These are phyloP conservation scores for Chamaea fasciata DNA, from an alignment of 2,113 vertebrate species.

Conservation along the genomic window DNA sequence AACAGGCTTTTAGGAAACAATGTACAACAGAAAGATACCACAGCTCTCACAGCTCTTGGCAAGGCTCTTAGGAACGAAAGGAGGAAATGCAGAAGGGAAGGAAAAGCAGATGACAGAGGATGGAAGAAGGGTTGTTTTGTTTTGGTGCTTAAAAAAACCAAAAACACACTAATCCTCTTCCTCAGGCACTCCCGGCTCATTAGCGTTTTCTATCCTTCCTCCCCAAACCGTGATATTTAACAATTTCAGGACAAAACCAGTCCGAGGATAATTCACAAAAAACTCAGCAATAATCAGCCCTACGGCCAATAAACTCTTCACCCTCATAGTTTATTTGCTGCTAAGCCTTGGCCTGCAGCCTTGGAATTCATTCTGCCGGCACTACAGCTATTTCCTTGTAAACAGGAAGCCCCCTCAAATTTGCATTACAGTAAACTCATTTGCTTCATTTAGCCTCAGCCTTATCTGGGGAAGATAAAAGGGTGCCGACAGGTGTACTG, in stretches of 20 bases:
- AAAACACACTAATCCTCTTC: not conserved
- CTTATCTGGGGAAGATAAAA: not conserved
- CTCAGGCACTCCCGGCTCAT: not conserved
- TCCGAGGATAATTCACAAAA: not conserved
- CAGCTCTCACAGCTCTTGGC: not conserved
- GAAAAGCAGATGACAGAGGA: conserved; percentile 52
- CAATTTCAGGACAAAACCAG: not conserved
- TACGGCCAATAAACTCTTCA: conserved; percentile 46
- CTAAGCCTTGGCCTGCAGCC: conserved; percentile 39
- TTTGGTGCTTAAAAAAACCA: not conserved
- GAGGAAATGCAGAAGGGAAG: conserved; percentile 51
- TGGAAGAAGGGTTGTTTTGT: conserved; percentile 19
- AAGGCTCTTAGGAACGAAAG: not conserved
- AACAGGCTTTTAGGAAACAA: not conserved
- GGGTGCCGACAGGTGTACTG: not conserved
- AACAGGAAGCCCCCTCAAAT: conserved; percentile 50
- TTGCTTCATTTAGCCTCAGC: not conserved
- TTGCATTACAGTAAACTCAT: not conserved
- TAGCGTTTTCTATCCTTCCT: not conserved
- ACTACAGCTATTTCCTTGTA: conserved; percentile 34
- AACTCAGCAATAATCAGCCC: not conserved
- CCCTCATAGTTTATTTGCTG: conserved; percentile 2
- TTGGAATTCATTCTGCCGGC: conserved; percentile 27
- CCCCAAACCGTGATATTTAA: not conserved
- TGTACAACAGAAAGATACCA: not conserved